Base-by-base conservation (phyloP, 2,113 vertebrate genomes). In the Pluvianellus socialis region DNA sequence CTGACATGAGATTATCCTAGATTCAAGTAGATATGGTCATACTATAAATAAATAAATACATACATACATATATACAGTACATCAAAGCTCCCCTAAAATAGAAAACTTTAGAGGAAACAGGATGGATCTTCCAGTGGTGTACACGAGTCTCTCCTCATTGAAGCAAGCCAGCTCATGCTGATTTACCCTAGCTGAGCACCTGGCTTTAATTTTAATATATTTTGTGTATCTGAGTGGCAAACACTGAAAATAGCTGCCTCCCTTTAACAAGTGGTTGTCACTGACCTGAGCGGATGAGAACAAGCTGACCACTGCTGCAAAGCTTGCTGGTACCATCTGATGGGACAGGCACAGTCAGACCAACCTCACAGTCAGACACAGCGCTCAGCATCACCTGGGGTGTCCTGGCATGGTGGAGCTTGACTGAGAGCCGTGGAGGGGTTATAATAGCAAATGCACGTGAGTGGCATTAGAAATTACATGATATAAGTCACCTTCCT, bases 21-120 rank as follows among this genome's bases (percentile, higher is more conserved):
- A 74, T 80, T 89, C 52, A 44, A 71, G 55, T 44, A 77, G 86
- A 79, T 33, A 33, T 4, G 59, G 18, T 7, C 26, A 28, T 52
- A 10, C 20, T 50, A 35, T 14, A 65, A 52, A 58, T 23, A 79
- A 84, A 53, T 49, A 59, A 92, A 62, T 72, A 62, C 38, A 76
- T 35, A 58, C 23, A 86, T 26, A 74, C 32, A 84, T 27, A 53
- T 4, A 4, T 11, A 5, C 56, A 65, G 4, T 12, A 33, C 62
- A 62, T 87, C 70, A 94, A 94, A 91, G 56, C 10, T 82, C 14
- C 40, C 33, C 23, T 68, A 40, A 95, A 94, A 94, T 49, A 93
- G 85, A 71, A 86, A 12, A 5, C 42, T 91, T 66, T 23, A 44
- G 11, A 53, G 76, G 73, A 94, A 89, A 79, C 0, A 1, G 38